These are phyloP conservation scores for Neodiprion lecontei DNA, from an alignment of 1,140 invertebrate genomes.

Conservation along the genomic window DNA sequence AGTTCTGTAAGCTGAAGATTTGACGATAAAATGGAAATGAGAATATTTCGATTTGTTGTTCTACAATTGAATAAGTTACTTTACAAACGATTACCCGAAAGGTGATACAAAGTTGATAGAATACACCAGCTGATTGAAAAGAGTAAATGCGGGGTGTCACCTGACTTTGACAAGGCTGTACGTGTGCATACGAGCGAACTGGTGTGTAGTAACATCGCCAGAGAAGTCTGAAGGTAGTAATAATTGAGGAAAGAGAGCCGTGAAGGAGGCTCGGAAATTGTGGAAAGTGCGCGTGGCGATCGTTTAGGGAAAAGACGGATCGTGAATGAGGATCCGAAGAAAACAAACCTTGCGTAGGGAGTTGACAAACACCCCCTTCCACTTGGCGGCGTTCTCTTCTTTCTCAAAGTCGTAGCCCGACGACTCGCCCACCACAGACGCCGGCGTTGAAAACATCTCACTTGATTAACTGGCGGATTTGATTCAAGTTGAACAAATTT, in stretches of 20 bases:
- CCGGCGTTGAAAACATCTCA: slow-evolving; percentile 66
- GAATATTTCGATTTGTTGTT: too few species aligned
- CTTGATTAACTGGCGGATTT: neutral
- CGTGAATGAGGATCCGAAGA: neutral
- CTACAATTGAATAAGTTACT: too few species aligned
- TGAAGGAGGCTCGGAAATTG: too few species aligned
- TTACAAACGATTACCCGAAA: too few species aligned
- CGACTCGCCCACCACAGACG: slow-evolving; percentile 64
- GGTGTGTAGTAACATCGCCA: too few species aligned
- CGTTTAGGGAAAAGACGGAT: neutral
- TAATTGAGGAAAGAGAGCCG: too few species aligned
- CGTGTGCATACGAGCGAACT: neutral
- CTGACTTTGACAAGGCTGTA: slow-evolving; percentile 5
- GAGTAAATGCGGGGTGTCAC: neutral
- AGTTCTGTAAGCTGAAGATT: too few species aligned
- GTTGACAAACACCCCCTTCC: slow-evolving; percentile 86
- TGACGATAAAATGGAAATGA: too few species aligned
- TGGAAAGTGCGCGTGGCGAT: too few species aligned
- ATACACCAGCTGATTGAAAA: neutral
- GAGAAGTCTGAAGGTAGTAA: too few species aligned
- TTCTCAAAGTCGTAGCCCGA: slow-evolving; percentile 86
- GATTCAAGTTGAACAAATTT: neutral
- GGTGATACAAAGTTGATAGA: too few species aligned
- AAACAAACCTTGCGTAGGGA: slow-evolving; percentile 74
- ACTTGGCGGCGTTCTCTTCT: slow-evolving; percentile 86